Evolutionary conservation across 1,140 invertebrate genomes (phyloP), one percentile per base, ranked within the genome.

Genomic region (Vollenhovia emeryi): DNA sequence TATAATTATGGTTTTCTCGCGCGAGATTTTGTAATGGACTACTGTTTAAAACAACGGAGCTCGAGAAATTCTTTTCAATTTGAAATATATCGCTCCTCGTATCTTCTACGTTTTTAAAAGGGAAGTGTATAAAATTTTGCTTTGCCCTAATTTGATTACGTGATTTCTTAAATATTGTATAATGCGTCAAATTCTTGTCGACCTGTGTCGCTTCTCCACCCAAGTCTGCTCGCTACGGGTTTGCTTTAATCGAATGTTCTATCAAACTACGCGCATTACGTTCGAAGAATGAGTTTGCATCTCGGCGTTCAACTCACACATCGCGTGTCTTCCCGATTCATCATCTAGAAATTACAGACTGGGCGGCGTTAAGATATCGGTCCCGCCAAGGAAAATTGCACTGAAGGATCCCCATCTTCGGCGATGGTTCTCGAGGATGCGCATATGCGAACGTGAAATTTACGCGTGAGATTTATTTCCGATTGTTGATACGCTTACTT

Each of bases 401-500:
- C 59, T 15, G 50, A 68, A 24, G 7, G 50, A 6, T 64, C 43
- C 64, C 15, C 27, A 59, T 21, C 43, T 68, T 73, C 73, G 43
- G 9, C 30, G 36, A 45, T 33, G 27, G n/a, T 21, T 52, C 30
- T 24, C n/a, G 36, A 69, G 62, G 83, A 57, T 76, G 15, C 50
- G 68, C 18, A 68, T n/a, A 48, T 78, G 43, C 27, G 21, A 89
- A 71, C 69, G 27, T 45, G 40, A 55, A 59, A 21, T 50, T 90
- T 60, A 84, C 88, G 87, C 85, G 88, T 87, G 79, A 86, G 74
- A 87, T 90, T 89, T 87, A 87, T 85, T 89, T 92, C 89, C 90
- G 92, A 92, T 94, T 93, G 93, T 92, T 94, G 93, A 94, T 93
- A 93, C 93, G 92, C 91, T 94, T 93, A 94, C 90, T 92, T 94